phyloP scores from a whole-genome alignment of 2,888 invertebrate species.

The Glomeris marginata region DNA sequence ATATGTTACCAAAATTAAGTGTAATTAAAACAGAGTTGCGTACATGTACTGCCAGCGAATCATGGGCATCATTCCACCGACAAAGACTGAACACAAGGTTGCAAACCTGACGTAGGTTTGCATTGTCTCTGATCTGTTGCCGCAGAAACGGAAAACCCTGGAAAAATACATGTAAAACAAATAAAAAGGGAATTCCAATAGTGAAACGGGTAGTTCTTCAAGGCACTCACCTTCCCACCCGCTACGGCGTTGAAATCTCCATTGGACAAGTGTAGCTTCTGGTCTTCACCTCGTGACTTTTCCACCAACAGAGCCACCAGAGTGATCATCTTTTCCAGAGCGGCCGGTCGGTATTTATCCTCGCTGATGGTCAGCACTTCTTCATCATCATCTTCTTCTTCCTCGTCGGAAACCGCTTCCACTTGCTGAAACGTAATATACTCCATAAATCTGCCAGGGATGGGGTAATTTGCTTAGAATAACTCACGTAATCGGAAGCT shows the following conservation, averaged over 20 bases:
- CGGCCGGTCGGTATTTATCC: conserved; percentile 72
- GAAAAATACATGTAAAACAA: conserved; percentile 19
- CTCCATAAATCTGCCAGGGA: neutral
- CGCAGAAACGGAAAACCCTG: conserved; percentile 84
- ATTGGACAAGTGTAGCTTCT: conserved; percentile 50
- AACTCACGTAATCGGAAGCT: conserved; percentile 49
- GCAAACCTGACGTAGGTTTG: conserved; percentile 79
- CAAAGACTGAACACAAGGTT: conserved; percentile 82
- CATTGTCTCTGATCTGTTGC: conserved; percentile 85
- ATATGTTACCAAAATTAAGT: conserved; percentile 1
- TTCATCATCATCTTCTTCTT: conserved; percentile 51
- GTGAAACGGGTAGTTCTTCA: neutral
- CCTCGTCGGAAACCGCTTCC: conserved; percentile 52
- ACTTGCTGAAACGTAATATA: conserved; percentile 23
- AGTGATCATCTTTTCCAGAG: conserved; percentile 89
- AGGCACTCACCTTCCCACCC: conserved; percentile 48
- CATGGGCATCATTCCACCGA: conserved; percentile 53
- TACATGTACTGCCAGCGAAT: conserved; percentile 62
- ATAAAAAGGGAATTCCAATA: neutral
- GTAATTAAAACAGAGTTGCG: conserved; percentile 14
- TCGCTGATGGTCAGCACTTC: conserved; percentile 41
- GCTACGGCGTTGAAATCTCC: conserved; percentile 68
- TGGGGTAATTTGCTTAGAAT: neutral
- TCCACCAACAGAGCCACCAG: conserved; percentile 76
- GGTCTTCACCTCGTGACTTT: conserved; percentile 63